Evolutionary conservation across 1,140 invertebrate genomes (phyloP).

Genomic region (Neodiprion pinetum): DNA sequence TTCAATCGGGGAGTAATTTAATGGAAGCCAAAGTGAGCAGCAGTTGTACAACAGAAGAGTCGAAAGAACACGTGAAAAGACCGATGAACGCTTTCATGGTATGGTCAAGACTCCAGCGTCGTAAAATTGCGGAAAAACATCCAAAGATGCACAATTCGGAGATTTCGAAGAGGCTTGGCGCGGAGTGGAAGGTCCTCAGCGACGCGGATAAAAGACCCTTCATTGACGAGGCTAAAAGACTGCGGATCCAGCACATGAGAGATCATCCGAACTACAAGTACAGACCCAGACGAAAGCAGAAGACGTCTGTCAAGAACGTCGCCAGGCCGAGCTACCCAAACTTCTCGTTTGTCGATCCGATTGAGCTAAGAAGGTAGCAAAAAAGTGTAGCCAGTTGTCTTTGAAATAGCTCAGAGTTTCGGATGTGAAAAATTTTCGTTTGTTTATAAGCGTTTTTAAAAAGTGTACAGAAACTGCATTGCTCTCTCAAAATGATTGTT

Average conservation of each 20-base stretch:
- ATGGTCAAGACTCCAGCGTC: constrained; percentile 72
- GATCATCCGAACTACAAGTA: constrained; percentile 80
- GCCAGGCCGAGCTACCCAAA: background rate
- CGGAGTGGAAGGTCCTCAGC: constrained; percentile 74
- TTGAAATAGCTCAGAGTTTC: background rate
- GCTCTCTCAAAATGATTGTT: too few species aligned
- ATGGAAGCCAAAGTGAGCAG: background rate
- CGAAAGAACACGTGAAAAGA: constrained; percentile 65
- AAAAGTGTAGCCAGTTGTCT: background rate
- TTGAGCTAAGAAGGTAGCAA: background rate
- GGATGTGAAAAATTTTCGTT: too few species aligned
- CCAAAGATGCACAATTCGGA: constrained; percentile 83
- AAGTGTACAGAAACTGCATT: too few species aligned
- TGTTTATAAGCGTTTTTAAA: too few species aligned
- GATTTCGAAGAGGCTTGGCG: constrained; percentile 75
- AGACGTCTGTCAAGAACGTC: constrained; percentile 47
- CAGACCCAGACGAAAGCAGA: constrained; percentile 72
- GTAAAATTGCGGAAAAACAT: constrained; percentile 81
- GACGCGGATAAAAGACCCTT: constrained; percentile 78
- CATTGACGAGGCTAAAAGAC: constrained; percentile 81
- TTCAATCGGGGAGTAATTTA: background rate
- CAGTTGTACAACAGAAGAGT: background rate
- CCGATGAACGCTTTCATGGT: constrained; percentile 79
- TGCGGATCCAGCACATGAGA: constrained; percentile 77
- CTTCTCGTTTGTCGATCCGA: background rate